A percentile compares a stretch with the other conserved stretches of the same genome.
These are phyloP conservation scores for Alloscopus bannaensis DNA, from an alignment of 2,888 invertebrate species.

Conservation along the genomic window DNA sequence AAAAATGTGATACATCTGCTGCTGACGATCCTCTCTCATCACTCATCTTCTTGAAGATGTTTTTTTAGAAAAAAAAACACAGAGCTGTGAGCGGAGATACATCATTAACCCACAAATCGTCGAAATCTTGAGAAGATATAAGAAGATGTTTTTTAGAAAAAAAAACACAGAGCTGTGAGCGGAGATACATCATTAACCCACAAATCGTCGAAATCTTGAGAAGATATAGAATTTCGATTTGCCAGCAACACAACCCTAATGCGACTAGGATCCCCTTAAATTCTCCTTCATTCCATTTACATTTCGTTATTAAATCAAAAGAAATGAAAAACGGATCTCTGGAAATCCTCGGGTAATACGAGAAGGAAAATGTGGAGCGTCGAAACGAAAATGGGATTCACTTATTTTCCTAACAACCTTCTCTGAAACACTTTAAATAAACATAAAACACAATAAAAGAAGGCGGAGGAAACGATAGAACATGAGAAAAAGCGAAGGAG, in stretches of 20 bases:
- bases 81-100: neutral
- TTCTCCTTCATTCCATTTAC: slow-evolving; percentile 14
- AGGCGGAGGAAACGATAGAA: slow-evolving; percentile 11
- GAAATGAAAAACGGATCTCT: slow-evolving; percentile 20
- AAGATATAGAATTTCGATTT: neutral
- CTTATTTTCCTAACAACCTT: slow-evolving; percentile 9
- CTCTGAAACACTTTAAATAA: slow-evolving; percentile 27
- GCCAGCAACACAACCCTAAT: neutral
- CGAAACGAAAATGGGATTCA: neutral
- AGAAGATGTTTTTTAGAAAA: no score
- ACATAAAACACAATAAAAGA: slow-evolving; percentile 25
- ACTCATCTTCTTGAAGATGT: no score
- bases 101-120: slow-evolving; percentile 11
- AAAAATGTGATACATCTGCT: no score
- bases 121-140: slow-evolving; percentile 5
- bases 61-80: no score
- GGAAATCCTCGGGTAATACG: neutral
- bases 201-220: slow-evolving; percentile 9
- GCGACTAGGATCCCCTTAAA: slow-evolving; percentile 11
- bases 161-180: neutral
- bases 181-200: slow-evolving; percentile 1
- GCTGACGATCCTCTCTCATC: no score
- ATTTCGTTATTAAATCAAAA: slow-evolving; percentile 19
- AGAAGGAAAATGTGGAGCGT: neutral
- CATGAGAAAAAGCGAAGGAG: slow-evolving; percentile 4